Evolutionary conservation across 2,797 vertebrate genomes (phyloP).

Genomic region (Ispidina lecontei): DNA sequence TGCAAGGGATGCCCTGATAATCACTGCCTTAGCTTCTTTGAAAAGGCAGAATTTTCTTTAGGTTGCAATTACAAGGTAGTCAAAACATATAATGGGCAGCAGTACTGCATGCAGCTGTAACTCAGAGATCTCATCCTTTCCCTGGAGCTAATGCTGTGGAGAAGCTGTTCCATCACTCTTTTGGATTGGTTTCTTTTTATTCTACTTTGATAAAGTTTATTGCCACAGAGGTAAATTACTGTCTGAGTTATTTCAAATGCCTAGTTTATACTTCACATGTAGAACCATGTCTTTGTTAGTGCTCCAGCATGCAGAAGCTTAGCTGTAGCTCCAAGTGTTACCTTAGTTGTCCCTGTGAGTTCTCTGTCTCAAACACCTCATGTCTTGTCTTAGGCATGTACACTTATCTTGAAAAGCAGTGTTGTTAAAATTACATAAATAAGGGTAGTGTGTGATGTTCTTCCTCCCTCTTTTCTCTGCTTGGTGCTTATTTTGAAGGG

Average conservation of each 20-base stretch:
- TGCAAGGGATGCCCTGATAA: neutral
- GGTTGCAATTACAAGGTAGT: neutral
- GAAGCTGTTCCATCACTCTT: neutral
- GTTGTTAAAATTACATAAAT: neutral
- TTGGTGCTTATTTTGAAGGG: neutral
- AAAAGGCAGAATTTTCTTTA: neutral
- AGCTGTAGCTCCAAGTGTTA: neutral
- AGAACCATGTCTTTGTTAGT: neutral
- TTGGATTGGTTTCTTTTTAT: neutral
- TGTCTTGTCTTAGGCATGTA: rapidly evolving
- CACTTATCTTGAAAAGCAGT: neutral
- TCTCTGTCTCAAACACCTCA: neutral
- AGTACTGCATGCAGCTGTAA: neutral
- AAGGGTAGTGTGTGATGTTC: neutral
- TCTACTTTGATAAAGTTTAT: slow-evolving; percentile 35
- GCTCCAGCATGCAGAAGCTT: neutral
- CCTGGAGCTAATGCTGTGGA: neutral
- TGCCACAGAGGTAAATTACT: neutral
- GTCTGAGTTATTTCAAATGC: neutral
- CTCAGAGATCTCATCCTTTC: neutral
- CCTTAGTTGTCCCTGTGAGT: neutral
- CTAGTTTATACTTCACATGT: neutral
- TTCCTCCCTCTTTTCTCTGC: neutral
- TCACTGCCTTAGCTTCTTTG: neutral
- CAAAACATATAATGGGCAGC: neutral